Percentiles rank a stretch among this genome's conserved stretches.
Evolutionary conservation across 2,797 vertebrate genomes (phyloP).

Genomic region (Ispidina picta): DNA sequence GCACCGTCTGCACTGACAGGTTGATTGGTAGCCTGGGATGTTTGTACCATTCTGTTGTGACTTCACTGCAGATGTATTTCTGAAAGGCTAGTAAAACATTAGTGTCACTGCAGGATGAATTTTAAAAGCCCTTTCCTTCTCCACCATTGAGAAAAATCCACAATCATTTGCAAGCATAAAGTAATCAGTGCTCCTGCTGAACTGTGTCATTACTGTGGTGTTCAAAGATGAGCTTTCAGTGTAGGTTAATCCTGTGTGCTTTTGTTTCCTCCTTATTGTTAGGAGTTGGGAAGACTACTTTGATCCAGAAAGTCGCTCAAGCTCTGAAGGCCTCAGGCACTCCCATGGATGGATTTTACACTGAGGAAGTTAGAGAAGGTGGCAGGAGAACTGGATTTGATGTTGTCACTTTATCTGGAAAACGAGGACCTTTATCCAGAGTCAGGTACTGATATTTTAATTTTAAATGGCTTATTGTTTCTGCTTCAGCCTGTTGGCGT

Average conservation of each 20-base stretch:
- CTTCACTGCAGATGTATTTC: neutral
- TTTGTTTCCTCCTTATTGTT: conserved; percentile 15
- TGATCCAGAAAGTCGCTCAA: conserved; percentile 90
- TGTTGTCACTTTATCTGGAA: conserved; percentile 89
- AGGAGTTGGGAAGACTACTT: conserved; percentile 96
- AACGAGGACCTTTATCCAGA: conserved; percentile 88
- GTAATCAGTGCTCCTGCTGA: neutral
- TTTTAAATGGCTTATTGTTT: neutral
- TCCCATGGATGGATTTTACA: conserved; percentile 90
- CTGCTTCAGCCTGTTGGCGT: neutral
- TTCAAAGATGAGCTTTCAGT: neutral
- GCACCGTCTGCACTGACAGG: neutral
- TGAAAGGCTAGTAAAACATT: neutral
- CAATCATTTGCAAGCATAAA: neutral
- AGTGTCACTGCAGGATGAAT: neutral
- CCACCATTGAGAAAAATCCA: neutral
- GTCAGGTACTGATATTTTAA: conserved; percentile 81
- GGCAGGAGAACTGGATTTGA: conserved; percentile 93
- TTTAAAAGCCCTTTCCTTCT: neutral
- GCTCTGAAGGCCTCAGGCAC: conserved; percentile 80
- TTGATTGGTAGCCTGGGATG: neutral
- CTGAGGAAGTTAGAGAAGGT: conserved; percentile 90
- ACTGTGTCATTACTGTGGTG: neutral
- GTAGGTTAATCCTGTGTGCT: neutral
- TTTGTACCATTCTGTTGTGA: neutral